Percentiles rank a stretch among this genome's conserved stretches.
Conservation (phyloP, 2,113 vertebrate species). For the Gorilla gorilla region DNA sequence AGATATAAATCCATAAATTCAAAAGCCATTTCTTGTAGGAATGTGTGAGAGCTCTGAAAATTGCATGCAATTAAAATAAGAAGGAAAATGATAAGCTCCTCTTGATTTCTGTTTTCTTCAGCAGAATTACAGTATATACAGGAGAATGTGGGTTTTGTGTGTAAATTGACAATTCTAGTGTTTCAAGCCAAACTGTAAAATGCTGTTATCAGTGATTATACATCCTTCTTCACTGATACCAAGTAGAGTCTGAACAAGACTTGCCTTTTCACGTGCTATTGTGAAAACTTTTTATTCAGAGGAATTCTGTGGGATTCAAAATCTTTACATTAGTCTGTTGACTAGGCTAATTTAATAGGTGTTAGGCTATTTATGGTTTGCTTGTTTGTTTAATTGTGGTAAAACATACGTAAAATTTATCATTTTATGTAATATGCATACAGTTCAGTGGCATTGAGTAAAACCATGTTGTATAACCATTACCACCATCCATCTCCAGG, state of each 20-base stretch:
- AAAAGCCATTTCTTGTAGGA: neutral
- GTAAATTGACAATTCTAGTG: neutral
- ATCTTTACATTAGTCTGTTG: neutral
- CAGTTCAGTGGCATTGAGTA: neutral
- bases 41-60: conserved; percentile 41
- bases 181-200: neutral
- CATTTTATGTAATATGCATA: neutral
- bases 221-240: neutral
- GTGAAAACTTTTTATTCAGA: neutral
- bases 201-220: neutral
- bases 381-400: neutral
- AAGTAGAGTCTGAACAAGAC: neutral
- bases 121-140: neutral
- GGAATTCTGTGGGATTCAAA: neutral
- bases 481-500: neutral
- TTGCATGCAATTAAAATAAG: conserved; percentile 2
- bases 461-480: neutral
- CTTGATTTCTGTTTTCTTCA: neutral
- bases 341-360: neutral
- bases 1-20: conserved; percentile 18
- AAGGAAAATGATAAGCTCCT: neutral
- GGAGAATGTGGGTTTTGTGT: neutral
- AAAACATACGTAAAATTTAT: neutral
- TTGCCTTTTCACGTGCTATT: neutral
- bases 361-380: neutral